phyloP scores from a whole-genome alignment of 2,888 invertebrate species.

The Drosophila trichaetosa region DNA sequence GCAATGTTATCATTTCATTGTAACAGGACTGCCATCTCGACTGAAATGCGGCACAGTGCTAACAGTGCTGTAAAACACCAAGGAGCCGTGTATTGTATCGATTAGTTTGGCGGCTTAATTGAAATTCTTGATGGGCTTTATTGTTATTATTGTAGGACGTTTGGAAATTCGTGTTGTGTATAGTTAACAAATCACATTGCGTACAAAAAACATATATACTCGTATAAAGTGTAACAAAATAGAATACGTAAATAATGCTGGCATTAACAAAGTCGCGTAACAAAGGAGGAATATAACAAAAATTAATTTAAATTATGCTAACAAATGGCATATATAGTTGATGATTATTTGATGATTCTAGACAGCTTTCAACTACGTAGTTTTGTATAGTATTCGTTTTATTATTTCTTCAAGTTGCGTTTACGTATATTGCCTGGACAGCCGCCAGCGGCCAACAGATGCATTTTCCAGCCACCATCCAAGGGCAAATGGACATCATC shows the following conservation, averaged over 20 bases:
- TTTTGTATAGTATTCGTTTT: constrained; percentile 1
- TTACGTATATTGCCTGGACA: constrained; percentile 85
- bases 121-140: constrained; percentile 74
- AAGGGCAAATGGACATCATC: constrained; percentile 91
- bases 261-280: constrained; percentile 54
- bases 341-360: constrained; percentile 37
- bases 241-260: constrained; percentile 36
- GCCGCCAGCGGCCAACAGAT: constrained; percentile 86
- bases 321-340: constrained; percentile 37
- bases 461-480: constrained; percentile 92
- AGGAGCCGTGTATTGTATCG: background rate
- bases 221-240: constrained; percentile 58
- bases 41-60: background rate
- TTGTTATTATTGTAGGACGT: constrained; percentile 79
- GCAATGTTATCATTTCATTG: constrained; percentile 18
- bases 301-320: constrained; percentile 58
- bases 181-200: constrained; percentile 76
- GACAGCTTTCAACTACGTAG: constrained; percentile 9
- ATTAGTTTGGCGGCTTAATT: constrained; percentile 6
- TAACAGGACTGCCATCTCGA: constrained; percentile 27
- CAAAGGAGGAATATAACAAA: constrained; percentile 61
- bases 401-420: constrained; percentile 68
- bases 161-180: constrained; percentile 69
- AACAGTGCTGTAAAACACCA: constrained; percentile 11
- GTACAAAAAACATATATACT: constrained; percentile 63